These are phyloP conservation scores for Thera obeliscata DNA, from an alignment of 2,888 invertebrate genomes.

Conservation along the genomic window DNA sequence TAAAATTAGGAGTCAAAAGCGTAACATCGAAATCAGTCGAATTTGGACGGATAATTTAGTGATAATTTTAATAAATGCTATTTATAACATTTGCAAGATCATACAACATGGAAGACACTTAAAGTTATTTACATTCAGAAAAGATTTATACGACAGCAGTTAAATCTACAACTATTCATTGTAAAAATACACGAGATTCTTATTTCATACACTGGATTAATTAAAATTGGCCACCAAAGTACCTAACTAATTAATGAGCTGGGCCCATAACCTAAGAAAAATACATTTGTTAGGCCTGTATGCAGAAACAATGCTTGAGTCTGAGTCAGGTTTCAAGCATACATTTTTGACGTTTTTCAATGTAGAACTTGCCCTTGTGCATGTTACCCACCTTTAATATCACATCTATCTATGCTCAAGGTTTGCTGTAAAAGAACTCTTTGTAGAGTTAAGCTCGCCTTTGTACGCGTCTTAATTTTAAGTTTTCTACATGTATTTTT, in stretches of 20 bases:
- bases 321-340: no score
- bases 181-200: slow-evolving; percentile 15
- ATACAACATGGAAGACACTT: slow-evolving; percentile 51
- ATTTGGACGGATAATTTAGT: slow-evolving; percentile 74
- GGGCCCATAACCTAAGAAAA: slow-evolving; percentile 1
- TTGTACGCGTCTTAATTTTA: no score
- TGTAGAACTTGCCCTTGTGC: no score
- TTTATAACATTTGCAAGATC: slow-evolving; percentile 36
- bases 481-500: no score
- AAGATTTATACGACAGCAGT: slow-evolving; percentile 8
- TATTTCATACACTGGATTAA: slow-evolving; percentile 9
- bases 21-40: slow-evolving; percentile 72
- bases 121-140: slow-evolving; percentile 30
- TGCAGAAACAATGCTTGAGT: no score
- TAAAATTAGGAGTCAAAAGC: slow-evolving; percentile 57
- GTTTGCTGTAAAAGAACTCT: no score
- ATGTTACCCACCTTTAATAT: no score
- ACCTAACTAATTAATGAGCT: slow-evolving; percentile 1
- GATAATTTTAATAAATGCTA: slow-evolving; percentile 46
- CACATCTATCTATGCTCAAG: no score
- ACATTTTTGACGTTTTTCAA: no score
- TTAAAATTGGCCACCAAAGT: not conserved
- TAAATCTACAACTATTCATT: slow-evolving; percentile 9
- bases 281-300: not conserved
- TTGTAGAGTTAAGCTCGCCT: no score